phyloP scores from a whole-genome alignment of 1,140 invertebrate genomes.

The Drosophila repletoides region DNA sequence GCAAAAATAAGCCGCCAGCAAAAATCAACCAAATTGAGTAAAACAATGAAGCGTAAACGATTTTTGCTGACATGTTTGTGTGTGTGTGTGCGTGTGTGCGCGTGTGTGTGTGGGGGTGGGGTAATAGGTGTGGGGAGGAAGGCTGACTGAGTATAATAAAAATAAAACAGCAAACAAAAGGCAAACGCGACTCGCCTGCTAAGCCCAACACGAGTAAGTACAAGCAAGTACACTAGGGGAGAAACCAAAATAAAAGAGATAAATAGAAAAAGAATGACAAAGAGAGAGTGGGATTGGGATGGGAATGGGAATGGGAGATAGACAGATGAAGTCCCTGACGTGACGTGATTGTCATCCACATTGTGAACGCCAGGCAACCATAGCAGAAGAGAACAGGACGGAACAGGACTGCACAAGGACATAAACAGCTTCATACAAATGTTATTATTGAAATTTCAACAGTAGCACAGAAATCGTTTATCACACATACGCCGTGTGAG shows the following conservation, averaged over 20 bases:
- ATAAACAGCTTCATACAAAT: constrained; percentile 80
- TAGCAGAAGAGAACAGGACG: constrained; percentile 15
- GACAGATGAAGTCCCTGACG: constrained; percentile 46
- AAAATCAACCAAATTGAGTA: constrained; percentile 75
- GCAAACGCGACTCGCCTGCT: constrained; percentile 68
- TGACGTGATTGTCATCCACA: constrained; percentile 77
- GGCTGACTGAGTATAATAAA: constrained; percentile 62
- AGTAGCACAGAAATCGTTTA: constrained; percentile 51
- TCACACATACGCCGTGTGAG: constrained; percentile 60
- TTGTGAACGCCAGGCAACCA: constrained; percentile 58
- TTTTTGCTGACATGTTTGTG: constrained; percentile 73
- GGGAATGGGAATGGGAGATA: constrained; percentile 6
- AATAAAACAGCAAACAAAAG: constrained; percentile 73
- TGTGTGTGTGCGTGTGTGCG: neutral
- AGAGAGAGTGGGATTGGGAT: constrained; percentile 3
- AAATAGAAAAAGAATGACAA: neutral
- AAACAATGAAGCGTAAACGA: constrained; percentile 79
- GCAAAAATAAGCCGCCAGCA: constrained; percentile 30
- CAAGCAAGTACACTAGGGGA: constrained; percentile 28
- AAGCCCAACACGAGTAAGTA: constrained; percentile 56
- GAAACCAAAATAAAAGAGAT: neutral
- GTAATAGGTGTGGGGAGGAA: neutral
- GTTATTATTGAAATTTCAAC: constrained; percentile 77
- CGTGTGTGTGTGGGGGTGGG: neutral
- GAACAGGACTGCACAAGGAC: constrained; percentile 37